Conservation (phyloP, 2,888 invertebrate species). For the Scaptomyza flava region DNA sequence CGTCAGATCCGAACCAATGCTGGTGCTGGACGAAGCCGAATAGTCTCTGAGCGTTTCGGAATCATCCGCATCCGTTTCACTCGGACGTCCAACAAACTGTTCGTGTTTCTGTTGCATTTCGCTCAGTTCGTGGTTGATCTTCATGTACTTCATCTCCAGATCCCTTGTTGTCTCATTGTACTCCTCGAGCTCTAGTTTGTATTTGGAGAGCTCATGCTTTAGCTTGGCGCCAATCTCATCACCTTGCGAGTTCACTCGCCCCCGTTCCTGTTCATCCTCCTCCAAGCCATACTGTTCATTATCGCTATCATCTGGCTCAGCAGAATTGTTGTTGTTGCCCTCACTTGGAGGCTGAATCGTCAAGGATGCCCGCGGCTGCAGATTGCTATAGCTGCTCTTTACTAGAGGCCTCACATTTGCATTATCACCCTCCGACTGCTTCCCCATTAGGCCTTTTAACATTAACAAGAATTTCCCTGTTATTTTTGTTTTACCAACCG, state of each 20-base stretch:
- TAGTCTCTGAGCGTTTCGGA: slow-evolving; percentile 15
- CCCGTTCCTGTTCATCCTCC: slow-evolving; percentile 3
- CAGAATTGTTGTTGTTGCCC: slow-evolving; percentile 12
- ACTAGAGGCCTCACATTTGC: slow-evolving; percentile 9
- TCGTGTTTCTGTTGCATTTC: slow-evolving; percentile 80
- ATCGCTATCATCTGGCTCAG: slow-evolving; percentile 33
- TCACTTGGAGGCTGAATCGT: slow-evolving; percentile 13
- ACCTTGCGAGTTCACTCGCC: slow-evolving; percentile 17
- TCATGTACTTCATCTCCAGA: slow-evolving; percentile 79
- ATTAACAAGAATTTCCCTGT: slow-evolving; percentile 53
- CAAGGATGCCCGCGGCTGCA: slow-evolving; percentile 28
- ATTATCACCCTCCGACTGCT: slow-evolving; percentile 49
- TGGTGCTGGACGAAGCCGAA: slow-evolving; percentile 52
- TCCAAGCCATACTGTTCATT: slow-evolving; percentile 27
- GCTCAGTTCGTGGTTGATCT: slow-evolving; percentile 78
- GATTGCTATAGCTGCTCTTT: slow-evolving; percentile 35
- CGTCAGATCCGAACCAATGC: slow-evolving; percentile 60
- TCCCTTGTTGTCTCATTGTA: slow-evolving; percentile 78
- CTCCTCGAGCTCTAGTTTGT: slow-evolving; percentile 76
- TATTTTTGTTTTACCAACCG: slow-evolving; percentile 56
- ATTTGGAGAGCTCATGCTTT: slow-evolving; percentile 74
- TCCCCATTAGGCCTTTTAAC: slow-evolving; percentile 51
- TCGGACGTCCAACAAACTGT: slow-evolving; percentile 55
- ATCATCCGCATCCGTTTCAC: slow-evolving; percentile 30
- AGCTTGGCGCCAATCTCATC: slow-evolving; percentile 64